These are phyloP conservation scores for Hippocampus mohnikei DNA, from an alignment of 2,113 vertebrate species.

Conservation along the genomic window DNA sequence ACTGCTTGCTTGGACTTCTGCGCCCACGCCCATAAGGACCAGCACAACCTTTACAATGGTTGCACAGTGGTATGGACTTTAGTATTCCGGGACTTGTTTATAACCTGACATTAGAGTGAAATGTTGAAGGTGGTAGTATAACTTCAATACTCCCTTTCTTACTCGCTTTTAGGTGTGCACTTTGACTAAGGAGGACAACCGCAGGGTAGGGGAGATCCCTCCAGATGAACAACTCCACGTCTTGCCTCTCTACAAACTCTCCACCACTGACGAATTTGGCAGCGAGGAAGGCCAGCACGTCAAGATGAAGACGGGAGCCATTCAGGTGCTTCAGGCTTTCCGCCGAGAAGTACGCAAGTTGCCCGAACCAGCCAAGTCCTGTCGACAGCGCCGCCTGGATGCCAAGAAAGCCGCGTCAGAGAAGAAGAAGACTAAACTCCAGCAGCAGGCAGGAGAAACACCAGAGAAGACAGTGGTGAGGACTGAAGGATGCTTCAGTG, in stretches of 20 bases:
- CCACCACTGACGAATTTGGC: conserved; percentile 86
- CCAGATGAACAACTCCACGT: conserved; percentile 96
- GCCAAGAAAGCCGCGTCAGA: conserved; percentile 89
- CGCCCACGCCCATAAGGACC: conserved; percentile 97
- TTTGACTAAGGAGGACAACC: conserved; percentile 96
- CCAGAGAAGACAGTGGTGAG: conserved; percentile 82
- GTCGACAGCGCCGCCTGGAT: conserved; percentile 88
- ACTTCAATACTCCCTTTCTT: too few relatives aligned
- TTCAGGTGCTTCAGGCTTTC: conserved; percentile 90
- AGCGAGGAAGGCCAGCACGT: conserved; percentile 85
- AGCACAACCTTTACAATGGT: conserved; percentile 96
- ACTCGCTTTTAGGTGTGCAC: conserved; percentile 84
- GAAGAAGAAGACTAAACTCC: conserved; percentile 90
- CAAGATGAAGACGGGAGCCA: conserved; percentile 88
- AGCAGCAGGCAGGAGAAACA: conserved; percentile 81
- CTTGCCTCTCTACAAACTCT: conserved; percentile 90
- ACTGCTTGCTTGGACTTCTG: conserved; percentile 99
- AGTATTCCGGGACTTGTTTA: too few relatives aligned
- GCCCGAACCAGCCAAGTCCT: conserved; percentile 93
- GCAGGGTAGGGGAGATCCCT: conserved; percentile 80
- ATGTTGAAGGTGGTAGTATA: background rate
- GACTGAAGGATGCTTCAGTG: conserved; percentile 63
- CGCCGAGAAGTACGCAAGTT: conserved; percentile 90
- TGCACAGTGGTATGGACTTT: conserved; percentile 89
- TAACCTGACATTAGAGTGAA: background rate